These are phyloP conservation scores for Sula dactylatra DNA, from an alignment of 2,113 vertebrate genomes.

Conservation along the genomic window DNA sequence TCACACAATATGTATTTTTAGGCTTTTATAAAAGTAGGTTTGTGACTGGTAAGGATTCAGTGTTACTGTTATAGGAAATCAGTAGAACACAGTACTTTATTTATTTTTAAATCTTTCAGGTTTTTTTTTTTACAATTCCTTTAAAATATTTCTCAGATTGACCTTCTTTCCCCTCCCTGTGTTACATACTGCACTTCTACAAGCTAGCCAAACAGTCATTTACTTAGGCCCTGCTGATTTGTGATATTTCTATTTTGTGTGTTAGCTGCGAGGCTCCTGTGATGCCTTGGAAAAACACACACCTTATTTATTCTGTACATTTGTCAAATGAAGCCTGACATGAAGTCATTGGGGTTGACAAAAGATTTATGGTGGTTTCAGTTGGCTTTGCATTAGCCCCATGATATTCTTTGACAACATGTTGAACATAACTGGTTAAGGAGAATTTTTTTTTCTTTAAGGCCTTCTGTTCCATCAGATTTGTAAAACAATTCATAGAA, in stretches of 20 bases:
- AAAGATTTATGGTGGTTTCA: neutral
- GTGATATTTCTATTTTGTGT: neutral
- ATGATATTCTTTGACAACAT: neutral
- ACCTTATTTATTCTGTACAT: neutral
- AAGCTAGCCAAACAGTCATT: too few species aligned
- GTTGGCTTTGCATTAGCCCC: neutral
- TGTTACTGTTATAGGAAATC: neutral
- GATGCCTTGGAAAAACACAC: neutral
- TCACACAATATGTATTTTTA: neutral
- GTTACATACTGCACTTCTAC: neutral
- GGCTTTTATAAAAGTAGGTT: neutral
- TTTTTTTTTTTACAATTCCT: neutral
- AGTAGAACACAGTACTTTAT: neutral
- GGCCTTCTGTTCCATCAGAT: neutral
- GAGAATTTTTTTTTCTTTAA: neutral
- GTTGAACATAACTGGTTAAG: neutral
- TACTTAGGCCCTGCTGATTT: neutral
- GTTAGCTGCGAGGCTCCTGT: neutral
- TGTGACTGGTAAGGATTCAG: neutral
- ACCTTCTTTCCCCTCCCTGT: neutral
- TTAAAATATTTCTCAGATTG: neutral
- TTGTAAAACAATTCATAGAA: neutral
- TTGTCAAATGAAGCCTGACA: neutral
- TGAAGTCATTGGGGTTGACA: neutral
- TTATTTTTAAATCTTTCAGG: neutral